A percentile compares a stretch with the other conserved stretches of the same genome.
These are phyloP conservation scores for Cladorhizidae sp. DNA, from an alignment of 37 sponge, comb jelly and placozoan species.

Conservation along the genomic window DNA sequence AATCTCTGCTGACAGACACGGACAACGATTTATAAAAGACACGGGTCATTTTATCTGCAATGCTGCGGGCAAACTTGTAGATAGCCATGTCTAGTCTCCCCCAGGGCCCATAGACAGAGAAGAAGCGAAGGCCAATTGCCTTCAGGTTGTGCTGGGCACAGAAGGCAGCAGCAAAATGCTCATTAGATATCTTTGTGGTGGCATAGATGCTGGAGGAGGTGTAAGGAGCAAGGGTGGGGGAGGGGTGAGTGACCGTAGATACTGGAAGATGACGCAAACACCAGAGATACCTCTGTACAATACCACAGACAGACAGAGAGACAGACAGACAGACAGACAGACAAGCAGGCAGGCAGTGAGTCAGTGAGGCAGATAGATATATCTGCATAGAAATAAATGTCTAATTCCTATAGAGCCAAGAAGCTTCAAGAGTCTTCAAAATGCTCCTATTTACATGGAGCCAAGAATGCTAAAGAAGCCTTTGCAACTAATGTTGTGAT, in stretches of 20 bases:
- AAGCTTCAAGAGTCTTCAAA: too few species aligned
- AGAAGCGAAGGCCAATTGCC: constrained; percentile 63
- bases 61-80: constrained; percentile 52
- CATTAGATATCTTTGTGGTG: constrained; percentile 62
- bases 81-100: constrained; percentile 90
- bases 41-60: not conserved
- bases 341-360: not conserved
- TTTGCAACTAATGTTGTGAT: too few species aligned
- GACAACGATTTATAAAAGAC: constrained; percentile 8
- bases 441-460: too few species aligned
- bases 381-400: too few species aligned
- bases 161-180: constrained; percentile 60
- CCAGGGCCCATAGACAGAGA: constrained; percentile 90
- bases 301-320: constrained; percentile 28
- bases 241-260: constrained; percentile 71
- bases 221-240: constrained; percentile 34
- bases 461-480: too few species aligned
- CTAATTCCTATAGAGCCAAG: too few species aligned
- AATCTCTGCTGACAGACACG: constrained; percentile 54
- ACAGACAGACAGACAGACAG: constrained; percentile 38
- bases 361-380: not conserved
- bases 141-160: constrained; percentile 37
- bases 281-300: constrained; percentile 25
- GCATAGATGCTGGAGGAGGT: constrained; percentile 81
- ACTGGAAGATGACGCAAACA: constrained; percentile 84